Conservation (phyloP, 2,113 vertebrate species). For the Protobothrops flavoviridis region DNA sequence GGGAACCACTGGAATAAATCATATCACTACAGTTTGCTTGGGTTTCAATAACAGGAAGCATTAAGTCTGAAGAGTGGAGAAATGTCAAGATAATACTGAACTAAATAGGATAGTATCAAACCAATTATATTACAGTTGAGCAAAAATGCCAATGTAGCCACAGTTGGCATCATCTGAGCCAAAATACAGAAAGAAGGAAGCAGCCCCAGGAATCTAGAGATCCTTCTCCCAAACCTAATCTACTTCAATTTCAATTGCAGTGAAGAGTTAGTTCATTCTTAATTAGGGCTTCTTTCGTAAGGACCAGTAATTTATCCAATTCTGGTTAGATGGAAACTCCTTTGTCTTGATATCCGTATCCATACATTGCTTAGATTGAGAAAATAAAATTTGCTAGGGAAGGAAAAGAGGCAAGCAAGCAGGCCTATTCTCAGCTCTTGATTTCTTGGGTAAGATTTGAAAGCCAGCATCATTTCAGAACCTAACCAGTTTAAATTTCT, state of each 20-base stretch:
- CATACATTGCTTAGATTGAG: neutral
- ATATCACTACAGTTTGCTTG: neutral
- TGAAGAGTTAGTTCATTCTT: neutral
- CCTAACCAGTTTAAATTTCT: neutral
- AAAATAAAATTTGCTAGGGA: neutral
- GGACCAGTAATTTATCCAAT: neutral
- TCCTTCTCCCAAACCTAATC: neutral
- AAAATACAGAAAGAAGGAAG: neutral
- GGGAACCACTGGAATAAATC: neutral
- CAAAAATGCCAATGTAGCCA: neutral
- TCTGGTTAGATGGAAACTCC: neutral
- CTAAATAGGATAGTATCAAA: neutral
- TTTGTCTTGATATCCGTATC: neutral
- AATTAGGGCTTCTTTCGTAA: neutral
- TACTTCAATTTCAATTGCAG: neutral
- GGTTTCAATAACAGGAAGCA: neutral
- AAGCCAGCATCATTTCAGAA: neutral
- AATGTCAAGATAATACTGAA: neutral
- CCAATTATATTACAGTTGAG: neutral
- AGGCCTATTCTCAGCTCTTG: neutral
- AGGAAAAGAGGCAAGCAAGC: neutral
- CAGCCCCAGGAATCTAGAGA: neutral
- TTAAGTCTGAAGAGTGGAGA: neutral
- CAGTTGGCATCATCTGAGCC: neutral
- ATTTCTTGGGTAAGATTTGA: neutral